phyloP scores from a whole-genome alignment of 2,888 invertebrate species.

The Anodontia alba region DNA sequence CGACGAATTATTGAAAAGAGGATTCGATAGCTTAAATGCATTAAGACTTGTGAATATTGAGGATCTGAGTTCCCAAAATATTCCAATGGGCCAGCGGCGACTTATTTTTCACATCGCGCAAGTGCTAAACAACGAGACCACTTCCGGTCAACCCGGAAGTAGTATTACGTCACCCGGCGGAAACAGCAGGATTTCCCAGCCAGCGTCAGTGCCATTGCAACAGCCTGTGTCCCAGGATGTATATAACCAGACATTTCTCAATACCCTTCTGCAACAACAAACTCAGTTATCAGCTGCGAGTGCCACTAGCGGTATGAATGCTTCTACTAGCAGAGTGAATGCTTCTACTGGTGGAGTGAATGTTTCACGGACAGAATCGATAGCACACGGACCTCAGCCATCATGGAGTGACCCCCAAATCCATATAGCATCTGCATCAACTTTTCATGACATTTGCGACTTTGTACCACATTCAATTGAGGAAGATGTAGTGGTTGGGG shows the following conservation, averaged over 20 bases:
- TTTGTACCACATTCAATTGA: neutral
- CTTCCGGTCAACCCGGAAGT: neutral
- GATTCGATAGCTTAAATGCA: conserved; percentile 18
- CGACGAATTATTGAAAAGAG: conserved; percentile 2
- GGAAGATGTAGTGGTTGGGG: conserved; percentile 10
- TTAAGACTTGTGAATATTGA: conserved; percentile 5
- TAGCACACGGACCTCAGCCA: neutral
- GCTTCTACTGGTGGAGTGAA: too few relatives aligned
- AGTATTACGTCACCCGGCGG: neutral
- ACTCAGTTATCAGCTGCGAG: neutral
- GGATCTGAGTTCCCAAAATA: conserved; percentile 7
- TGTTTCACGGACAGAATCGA: too few relatives aligned
- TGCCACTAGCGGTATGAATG: too few relatives aligned
- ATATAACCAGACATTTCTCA: neutral
- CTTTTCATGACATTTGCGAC: conserved; percentile 6
- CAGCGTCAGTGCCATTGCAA: neutral
- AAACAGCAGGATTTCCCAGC: neutral
- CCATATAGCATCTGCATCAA: neutral
- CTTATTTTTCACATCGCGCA: neutral
- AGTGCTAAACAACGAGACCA: neutral
- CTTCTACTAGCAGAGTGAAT: too few relatives aligned
- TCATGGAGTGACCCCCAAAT: conserved; percentile 21
- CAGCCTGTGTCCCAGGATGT: neutral
- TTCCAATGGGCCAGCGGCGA: conserved; percentile 16
- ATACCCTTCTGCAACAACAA: neutral